These are phyloP conservation scores for Dreissena rostriformis DNA, from an alignment of 1,140 invertebrate genomes.

Conservation along the genomic window DNA sequence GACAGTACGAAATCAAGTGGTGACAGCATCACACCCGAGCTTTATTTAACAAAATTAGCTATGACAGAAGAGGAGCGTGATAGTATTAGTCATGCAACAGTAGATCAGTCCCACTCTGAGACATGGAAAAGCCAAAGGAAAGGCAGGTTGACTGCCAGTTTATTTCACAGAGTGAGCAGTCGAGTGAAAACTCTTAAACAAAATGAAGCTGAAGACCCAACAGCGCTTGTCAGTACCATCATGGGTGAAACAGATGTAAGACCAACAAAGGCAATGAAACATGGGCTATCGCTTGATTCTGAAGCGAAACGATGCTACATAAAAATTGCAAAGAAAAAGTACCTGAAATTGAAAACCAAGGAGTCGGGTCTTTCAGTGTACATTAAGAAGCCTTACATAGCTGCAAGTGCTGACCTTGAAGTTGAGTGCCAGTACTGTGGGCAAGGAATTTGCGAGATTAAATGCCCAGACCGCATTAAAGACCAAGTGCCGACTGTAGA, in stretches of 20 bases:
- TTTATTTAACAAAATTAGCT: background rate
- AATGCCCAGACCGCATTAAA: slow-evolving; percentile 13
- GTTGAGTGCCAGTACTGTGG: background rate
- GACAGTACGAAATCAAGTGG: background rate
- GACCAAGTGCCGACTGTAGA: slow-evolving; percentile 7
- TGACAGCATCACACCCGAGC: background rate
- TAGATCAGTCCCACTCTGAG: background rate
- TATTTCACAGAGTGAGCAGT: slow-evolving; percentile 15
- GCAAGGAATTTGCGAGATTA: slow-evolving; percentile 15
- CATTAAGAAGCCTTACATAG: slow-evolving; percentile 8
- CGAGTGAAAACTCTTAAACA: slow-evolving; percentile 10
- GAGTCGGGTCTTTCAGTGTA: slow-evolving; percentile 10
- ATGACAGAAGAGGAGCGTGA: background rate
- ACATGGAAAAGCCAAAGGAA: background rate
- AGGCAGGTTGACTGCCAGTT: slow-evolving; percentile 16
- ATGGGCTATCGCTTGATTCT: slow-evolving; percentile 7
- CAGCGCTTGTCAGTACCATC: background rate
- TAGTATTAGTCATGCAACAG: background rate
- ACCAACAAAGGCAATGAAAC: slow-evolving; percentile 17
- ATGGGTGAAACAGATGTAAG: background rate
- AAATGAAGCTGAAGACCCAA: background rate
- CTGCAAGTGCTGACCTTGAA: slow-evolving; percentile 3
- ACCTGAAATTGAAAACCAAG: background rate
- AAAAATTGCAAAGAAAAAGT: background rate
- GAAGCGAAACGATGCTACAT: background rate